Evolutionary conservation across 2,797 vertebrate genomes (phyloP).

Genomic region (Amazonetta brasiliensis): DNA sequence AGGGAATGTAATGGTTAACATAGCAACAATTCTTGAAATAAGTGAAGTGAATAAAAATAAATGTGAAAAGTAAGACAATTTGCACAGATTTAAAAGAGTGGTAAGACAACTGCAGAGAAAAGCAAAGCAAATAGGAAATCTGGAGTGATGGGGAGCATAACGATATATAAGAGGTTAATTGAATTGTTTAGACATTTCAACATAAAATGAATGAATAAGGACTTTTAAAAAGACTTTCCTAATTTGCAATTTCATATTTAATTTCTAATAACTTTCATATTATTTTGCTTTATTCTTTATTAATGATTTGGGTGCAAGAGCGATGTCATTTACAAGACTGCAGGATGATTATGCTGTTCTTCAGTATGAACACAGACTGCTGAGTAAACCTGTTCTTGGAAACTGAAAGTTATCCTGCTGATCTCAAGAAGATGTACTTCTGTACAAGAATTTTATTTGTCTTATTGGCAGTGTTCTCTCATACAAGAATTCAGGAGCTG

Average conservation of each 20-base stretch:
- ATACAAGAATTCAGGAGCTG: not conserved
- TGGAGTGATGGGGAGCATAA: not conserved
- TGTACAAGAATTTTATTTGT: not conserved
- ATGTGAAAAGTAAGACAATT: not conserved
- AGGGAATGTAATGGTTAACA: not conserved
- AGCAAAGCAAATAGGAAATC: conserved; percentile 7
- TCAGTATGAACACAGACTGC: not conserved
- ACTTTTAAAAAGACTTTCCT: not conserved
- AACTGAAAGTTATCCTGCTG: not conserved
- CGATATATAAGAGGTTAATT: not conserved
- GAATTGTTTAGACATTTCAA: not conserved
- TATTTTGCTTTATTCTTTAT: not conserved
- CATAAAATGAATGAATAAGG: not conserved
- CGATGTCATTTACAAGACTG: not conserved
- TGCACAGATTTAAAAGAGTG: not conserved
- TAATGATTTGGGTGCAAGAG: not conserved
- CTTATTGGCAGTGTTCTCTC: not conserved
- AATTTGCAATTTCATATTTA: not conserved
- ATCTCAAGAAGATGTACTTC: not conserved
- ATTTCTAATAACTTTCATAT: not conserved
- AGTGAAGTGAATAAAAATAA: conserved; percentile 10
- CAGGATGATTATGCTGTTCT: not conserved
- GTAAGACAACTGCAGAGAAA: not conserved
- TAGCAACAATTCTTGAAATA: not conserved
- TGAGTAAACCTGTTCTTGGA: conserved; percentile 19